Percentiles rank a stretch among this genome's conserved stretches.
Conservation (phyloP, 2,888 invertebrate genomes). For the Opisthograptis luteolata region DNA sequence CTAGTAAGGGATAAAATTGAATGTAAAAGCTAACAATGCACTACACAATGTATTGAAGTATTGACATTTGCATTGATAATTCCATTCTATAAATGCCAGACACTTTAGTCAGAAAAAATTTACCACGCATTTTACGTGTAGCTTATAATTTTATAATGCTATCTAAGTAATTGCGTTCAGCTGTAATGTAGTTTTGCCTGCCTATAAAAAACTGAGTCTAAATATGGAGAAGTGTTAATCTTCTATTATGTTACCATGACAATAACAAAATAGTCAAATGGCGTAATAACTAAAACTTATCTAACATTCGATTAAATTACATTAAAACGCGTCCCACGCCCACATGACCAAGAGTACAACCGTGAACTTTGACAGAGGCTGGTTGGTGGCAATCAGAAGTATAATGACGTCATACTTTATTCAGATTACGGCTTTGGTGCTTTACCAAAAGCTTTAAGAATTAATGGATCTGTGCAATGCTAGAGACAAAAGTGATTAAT, state of each 20-base stretch:
- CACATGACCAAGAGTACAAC: constrained; percentile 7
- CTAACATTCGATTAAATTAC: constrained; percentile 28
- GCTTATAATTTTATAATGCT: too few relatives aligned
- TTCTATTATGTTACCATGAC: neutral
- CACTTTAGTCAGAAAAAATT: too few relatives aligned
- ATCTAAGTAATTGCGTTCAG: too few relatives aligned
- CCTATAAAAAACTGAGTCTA: too few relatives aligned
- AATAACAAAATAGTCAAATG: constrained; percentile 4
- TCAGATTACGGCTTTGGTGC: constrained; percentile 12
- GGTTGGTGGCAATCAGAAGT: constrained; percentile 11
- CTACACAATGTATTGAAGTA: constrained; percentile 6
- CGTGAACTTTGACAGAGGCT: constrained; percentile 36
- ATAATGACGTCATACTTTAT: constrained; percentile 25
- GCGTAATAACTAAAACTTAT: constrained; percentile 11
- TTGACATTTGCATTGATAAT: constrained; percentile 26
- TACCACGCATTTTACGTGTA: too few relatives aligned
- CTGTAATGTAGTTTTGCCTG: too few relatives aligned
- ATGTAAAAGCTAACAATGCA: constrained; percentile 8
- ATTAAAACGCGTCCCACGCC: constrained; percentile 27
- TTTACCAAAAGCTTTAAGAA: constrained; percentile 19
- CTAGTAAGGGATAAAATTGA: constrained; percentile 11
- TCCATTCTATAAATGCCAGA: constrained; percentile 8
- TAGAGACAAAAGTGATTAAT: constrained; percentile 25
- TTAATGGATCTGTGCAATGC: constrained; percentile 20
- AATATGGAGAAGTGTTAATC: too few relatives aligned